Base-by-base conservation (phyloP, 1,140 invertebrate species). In the Portunus trituberculatus region DNA sequence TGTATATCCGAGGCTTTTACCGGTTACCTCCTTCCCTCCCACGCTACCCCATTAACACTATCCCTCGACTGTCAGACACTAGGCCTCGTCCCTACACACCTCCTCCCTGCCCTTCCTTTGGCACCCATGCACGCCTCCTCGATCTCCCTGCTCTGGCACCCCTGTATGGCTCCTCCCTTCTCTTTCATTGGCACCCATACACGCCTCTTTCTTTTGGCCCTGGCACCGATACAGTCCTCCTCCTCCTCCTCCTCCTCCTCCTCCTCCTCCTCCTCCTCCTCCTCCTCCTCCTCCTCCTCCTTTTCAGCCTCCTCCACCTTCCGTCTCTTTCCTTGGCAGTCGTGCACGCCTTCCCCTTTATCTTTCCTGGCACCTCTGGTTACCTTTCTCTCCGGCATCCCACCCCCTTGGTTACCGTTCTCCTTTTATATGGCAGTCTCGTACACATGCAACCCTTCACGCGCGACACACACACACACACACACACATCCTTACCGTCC, bases 151-250 rank as follows among this genome's bases (percentile, higher is more conserved):
- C 20, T 7, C 67, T n/a, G 67, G 20, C 67, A 76, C 67, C 67
- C 20, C 67, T 20, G 67, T 7, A n/a, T n/a, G n/a, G 25, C 67
- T 76, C 67, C 67, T 76, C 67, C 67, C 67, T 76, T 76, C 67
- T 76, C 67, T 76, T 76, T 76, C 67, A 76, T n/a, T 76, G 67
- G 67, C 67, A 76, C 67, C 67, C 67, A 76, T 76, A 76, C 67
- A 76, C 67, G 67, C 25, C 67, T 76, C 67, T 76, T 76, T 76
- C 67, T 76, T 76, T 76, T 76, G 67, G 67, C 67, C 67, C 67
- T 76, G 67, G 67, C 67, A 76, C 67, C 20, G 67, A 76, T 76
- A 76, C 67, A 76, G 3, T 12, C 52, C 52, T 59, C 52, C 52
- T 59, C 8, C 52, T 10, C 52, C 67, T 76, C 20, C n/a, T 76